Base-by-base conservation (phyloP, 2,888 invertebrate species). In the Gandaritis pyraliata region DNA sequence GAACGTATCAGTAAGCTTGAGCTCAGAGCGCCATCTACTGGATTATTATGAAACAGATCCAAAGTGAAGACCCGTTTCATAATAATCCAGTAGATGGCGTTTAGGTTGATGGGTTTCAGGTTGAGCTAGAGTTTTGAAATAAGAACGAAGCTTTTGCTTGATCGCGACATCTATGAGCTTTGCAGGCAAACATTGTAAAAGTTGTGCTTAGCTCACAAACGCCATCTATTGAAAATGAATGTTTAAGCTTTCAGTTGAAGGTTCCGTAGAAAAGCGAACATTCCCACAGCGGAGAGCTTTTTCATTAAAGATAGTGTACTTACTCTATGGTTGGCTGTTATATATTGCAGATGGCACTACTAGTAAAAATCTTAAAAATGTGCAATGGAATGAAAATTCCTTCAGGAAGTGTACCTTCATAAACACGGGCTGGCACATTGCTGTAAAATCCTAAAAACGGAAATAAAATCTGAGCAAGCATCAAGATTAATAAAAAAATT, bases 101-200 rank as follows among this genome's bases (percentile, higher is more conserved):
- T 1, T 23, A n/a, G 15, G 0, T 23, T 23, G 23, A 6, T 23
- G n/a, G n/a, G n/a, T 30, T 45, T 50, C 43, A 45, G 43, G 12
- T 15, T n/a, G 30, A 7, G 12, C 2, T 13, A 23, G 11, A 39
- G 11, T 48, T 47, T 46, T 39, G 15, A 48, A 38, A 29, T 30
- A 43, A 48, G 3, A 50, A 51, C 12, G 16, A 59, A 48, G 39
- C 38, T 52, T 23, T 49, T 12, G 13, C 13, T 66, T 23, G 11
- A 36, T 5, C 60, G 47, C 63, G 54, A 61, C 66, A 55, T 63
- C 66, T 68, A 13, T 45, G 36, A 18, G 16, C 39, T 23, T 6
- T 3, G 16, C n/a, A 2, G 12, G 8, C 12, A 50, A 49, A 50
- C 23, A 12, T 10, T 15, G 23, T 13, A 30, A 47, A n/a, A 11